Conservation (phyloP, 2,797 vertebrate species). For the Ataeniobius toweri region DNA sequence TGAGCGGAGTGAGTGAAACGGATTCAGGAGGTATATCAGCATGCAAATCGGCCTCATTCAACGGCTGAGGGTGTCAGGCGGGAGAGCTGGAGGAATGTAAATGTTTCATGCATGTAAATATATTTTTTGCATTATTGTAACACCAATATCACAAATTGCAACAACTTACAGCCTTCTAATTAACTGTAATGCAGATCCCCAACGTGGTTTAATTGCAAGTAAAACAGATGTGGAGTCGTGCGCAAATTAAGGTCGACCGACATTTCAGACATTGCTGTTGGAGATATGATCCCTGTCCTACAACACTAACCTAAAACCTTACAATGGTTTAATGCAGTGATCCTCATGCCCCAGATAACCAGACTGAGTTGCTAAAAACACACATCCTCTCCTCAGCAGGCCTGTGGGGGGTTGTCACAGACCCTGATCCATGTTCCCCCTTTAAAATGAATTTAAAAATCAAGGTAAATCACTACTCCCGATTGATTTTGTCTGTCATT, state of each 20-base stretch:
- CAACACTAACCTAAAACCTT: constrained; percentile 40
- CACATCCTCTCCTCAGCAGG: constrained; percentile 8
- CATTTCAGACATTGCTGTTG: neutral
- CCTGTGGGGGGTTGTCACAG: neutral
- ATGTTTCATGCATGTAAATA: neutral
- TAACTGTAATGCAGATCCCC: too few relatives aligned
- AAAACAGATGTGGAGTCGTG: too few relatives aligned
- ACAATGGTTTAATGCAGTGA: constrained; percentile 39
- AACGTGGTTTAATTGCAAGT: too few relatives aligned
- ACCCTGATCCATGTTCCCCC: constrained; percentile 38
- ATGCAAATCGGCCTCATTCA: constrained; percentile 32
- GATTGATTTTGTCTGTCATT: too few relatives aligned
- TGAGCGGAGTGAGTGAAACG: neutral
- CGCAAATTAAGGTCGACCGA: too few relatives aligned
- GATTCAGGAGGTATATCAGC: constrained; percentile 30
- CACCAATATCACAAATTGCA: too few relatives aligned
- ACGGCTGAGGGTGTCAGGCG: constrained; percentile 16
- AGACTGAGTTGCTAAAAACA: constrained; percentile 17
- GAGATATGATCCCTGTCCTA: constrained; percentile 18
- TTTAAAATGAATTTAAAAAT: constrained; percentile 59
- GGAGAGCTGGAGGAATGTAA: neutral
- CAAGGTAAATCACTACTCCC: neutral
- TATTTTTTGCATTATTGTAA: neutral
- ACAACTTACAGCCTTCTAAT: too few relatives aligned
- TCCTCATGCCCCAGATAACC: constrained; percentile 46